A percentile compares a stretch with the other conserved stretches of the same genome.
phyloP scores from a whole-genome alignment of 2,113 vertebrate genomes.

The Vicugna pacos region DNA sequence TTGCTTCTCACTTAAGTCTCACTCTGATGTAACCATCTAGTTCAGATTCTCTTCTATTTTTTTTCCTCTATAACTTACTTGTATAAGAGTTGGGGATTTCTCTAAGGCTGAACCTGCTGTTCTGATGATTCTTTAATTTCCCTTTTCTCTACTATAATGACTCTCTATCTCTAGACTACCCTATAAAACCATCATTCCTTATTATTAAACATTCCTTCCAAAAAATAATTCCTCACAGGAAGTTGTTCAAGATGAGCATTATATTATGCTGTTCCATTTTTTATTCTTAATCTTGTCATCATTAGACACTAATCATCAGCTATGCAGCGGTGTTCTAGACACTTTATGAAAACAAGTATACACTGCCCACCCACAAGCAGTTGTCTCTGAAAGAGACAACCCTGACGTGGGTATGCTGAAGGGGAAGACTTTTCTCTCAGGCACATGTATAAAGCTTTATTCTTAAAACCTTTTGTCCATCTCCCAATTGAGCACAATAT shows the following conservation, averaged over 20 bases:
- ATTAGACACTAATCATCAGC: not conserved
- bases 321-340: not conserved
- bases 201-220: slow-evolving; percentile 15
- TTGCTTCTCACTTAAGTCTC: not conserved
- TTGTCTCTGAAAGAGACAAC: not conserved
- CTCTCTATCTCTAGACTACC: not conserved
- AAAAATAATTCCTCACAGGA: not conserved
- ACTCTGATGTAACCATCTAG: not conserved
- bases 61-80: not conserved
- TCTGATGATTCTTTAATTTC: slow-evolving; percentile 9
- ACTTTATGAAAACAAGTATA: not conserved
- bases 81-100: not conserved
- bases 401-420: not conserved
- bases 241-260: not conserved
- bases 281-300: not conserved
- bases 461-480: not conserved
- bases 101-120: not conserved
- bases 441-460: not conserved
- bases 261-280: not conserved
- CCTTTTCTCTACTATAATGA: not conserved
- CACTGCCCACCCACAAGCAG: not conserved
- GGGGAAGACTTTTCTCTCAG: slow-evolving; percentile 3
- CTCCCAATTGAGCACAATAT: not conserved
- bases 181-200: not conserved
- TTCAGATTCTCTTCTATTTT: not conserved